phyloP scores from a whole-genome alignment of 1,140 invertebrate genomes.

The Portunus trituberculatus region DNA sequence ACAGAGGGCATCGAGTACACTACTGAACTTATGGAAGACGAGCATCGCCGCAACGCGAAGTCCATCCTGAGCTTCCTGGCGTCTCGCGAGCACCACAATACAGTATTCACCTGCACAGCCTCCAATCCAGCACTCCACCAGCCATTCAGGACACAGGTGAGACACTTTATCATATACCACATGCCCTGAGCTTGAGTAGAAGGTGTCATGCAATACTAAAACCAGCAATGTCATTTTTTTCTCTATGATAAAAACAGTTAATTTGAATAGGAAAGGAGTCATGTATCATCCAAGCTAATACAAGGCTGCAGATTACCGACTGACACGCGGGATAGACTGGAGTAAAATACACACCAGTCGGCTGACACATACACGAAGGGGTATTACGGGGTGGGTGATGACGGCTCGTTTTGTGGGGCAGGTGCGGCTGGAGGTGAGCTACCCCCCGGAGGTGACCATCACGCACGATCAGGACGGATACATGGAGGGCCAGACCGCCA shows the following conservation, averaged over 20 bases:
- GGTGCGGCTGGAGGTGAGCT: slow-evolving; percentile 66
- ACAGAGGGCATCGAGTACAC: slow-evolving; percentile 88
- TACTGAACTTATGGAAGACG: slow-evolving; percentile 87
- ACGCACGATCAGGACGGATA: slow-evolving; percentile 68
- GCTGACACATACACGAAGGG: background rate
- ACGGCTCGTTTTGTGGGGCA: background rate
- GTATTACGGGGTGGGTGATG: background rate
- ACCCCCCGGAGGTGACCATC: slow-evolving; percentile 67
- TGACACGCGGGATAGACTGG: background rate
- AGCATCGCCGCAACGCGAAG: slow-evolving; percentile 90
- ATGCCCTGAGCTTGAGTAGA: background rate
- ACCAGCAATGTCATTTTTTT: background rate
- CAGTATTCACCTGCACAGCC: slow-evolving; percentile 56
- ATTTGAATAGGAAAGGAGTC: background rate
- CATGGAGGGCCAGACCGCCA: slow-evolving; percentile 62
- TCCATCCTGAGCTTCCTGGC: slow-evolving; percentile 55
- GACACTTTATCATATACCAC: background rate
- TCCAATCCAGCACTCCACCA: slow-evolving; percentile 55
- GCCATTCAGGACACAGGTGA: slow-evolving; percentile 53
- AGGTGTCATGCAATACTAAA: background rate
- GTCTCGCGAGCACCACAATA: slow-evolving; percentile 36
- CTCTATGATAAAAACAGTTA: background rate
- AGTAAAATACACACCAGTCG: background rate
- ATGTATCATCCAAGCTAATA: background rate
- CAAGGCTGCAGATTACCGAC: background rate